Evolutionary conservation across 1,140 invertebrate species (phyloP), one percentile per base, ranked within the genome.

Genomic region (Planococcus citri): DNA sequence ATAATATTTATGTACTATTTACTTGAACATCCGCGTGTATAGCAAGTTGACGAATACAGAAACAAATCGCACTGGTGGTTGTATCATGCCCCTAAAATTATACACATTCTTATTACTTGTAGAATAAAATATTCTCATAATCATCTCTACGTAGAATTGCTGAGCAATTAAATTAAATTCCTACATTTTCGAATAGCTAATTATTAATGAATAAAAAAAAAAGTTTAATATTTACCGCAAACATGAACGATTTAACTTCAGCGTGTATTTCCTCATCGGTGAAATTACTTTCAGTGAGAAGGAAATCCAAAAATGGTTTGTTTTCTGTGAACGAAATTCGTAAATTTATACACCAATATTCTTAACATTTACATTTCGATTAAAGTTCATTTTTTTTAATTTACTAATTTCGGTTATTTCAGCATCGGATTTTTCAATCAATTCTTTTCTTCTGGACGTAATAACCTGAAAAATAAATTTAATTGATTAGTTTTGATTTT

Each of bases 191-290:
- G n/a, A n/a, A n/a, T n/a, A n/a, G n/a, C n/a, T n/a, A 6, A 37
- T 37, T 37, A 37, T 37, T 37, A 37, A 37, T 37, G 14, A 37
- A 37, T 37, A 37, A 6, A 37, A 37, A 37, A n/a, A 33, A 33
- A 33, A 68, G 27, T 14, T 68, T 33, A 41, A 51, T 67, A 69
- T 72, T 84, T 68, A 85, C 87, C 74, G 85, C 85, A 74, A 86
- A 87, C 82, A 86, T 84, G 71, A 87, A 87, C 0, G 85, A 87
- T 70, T 86, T 83, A 0, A 85, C 83, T 75, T 86, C 82, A 70
- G 86, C 82, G 10, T 79, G 73, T 33, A 89, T 86, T 58, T 81
- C 80, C 1, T 73, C 68, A 27, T 82, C 78, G 0, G 73, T 72
- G 2, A 70, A 37, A n/a, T 60, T 25, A 29, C 33, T 27, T 27